Base-by-base conservation (phyloP, 2,888 invertebrate genomes). In the Plagiodera versicolora region DNA sequence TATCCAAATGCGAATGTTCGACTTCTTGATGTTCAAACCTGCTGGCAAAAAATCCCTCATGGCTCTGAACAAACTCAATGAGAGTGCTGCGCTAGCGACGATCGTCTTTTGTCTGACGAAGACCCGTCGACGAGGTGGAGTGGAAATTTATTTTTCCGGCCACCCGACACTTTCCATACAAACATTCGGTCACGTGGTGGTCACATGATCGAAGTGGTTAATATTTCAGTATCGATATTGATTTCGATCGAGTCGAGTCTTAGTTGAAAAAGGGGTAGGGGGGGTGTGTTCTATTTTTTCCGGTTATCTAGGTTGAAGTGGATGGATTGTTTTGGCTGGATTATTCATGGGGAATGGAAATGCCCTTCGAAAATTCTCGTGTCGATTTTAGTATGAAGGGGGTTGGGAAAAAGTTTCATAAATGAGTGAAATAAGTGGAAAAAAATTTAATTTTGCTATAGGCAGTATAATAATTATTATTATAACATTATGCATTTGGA, bases 1-100 rank as follows among this genome's bases (percentile, higher is more conserved):
- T 72, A 95, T 94, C 96, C 96, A 97, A 83, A 95, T 95, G 70
- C 95, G 85, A 67, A 97, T 95, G 76, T 94, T 95, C 68, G 95
- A 91, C 60, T 80, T 80, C 65, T 80, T 80, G 62, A 74, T 74
- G 55, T 69, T 89, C 77, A 91, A 82, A 78, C 86, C 92, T 91
- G 80, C 16, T 69, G 59, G 58, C 49, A 61, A n/a, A 39, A 32
- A 17, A 5, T 53, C 45, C 14, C 44, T 52, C 56, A 58, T 58
- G 35, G 18, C 44, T 20, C 14, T 47, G n/a, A n/a, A n/a, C n/a
- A n/a, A n/a, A n/a, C n/a, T n/a, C n/a, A n/a, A n/a, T n/a, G 3
- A 24, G 24, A 6, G 24, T 24, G 24, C 3, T 24, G 4, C 6
- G 24, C 24, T 24, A 6, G 24, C 4, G 24, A 17, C 51, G 39